Evolutionary conservation across 2,797 vertebrate species (phyloP), one percentile per base, ranked within the genome.

Genomic region (Pipistrellus pygmaeus): DNA sequence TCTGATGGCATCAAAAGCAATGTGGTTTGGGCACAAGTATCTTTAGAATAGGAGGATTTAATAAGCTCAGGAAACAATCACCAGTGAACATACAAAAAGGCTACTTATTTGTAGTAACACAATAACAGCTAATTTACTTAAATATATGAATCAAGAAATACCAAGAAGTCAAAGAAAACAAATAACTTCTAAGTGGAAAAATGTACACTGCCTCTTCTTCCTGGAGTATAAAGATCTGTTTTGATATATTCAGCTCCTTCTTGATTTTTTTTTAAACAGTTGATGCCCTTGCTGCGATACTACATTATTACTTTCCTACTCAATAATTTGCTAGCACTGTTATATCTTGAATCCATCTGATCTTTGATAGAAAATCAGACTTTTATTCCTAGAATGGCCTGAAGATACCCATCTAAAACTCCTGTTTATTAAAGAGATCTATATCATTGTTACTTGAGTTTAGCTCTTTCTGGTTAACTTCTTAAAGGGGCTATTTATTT

Each of bases 111-210:
- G 84, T 83, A 89, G 57, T 69, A 60, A 72, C 21, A 8, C 10
- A 3, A 7, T 44, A 82, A 78, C 8, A 76, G 55, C 75, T 93
- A 82, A 77, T 91, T 85, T 89, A 75, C 25, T 8, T 92, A 92
- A 76, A 84, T 76, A 46, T 68, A 46, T 88, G 57, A 91, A 76
- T 90, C 51, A 94, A 83, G 72, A 86, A 85, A 92, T 90, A 75
- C n/a, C 38, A 92, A 69, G 46, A 76, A 92, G 62, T 81, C 83
- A 76, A 88, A 92, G 91, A 83, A 86, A 96, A 86, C 41, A 80
- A n/a, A 78, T 35, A 86, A 78, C 48, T 69, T 91, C 44, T 83
- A 78, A 86, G 57, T 85, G 68, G 44, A 60, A 87, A 92, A 91
- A 53, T 60, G 27, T 46, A 53, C 57, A 41, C 13, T 73, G n/a